Evolutionary conservation across 2,888 invertebrate species (phyloP).

Genomic region (Linnaemya vulpina): DNA sequence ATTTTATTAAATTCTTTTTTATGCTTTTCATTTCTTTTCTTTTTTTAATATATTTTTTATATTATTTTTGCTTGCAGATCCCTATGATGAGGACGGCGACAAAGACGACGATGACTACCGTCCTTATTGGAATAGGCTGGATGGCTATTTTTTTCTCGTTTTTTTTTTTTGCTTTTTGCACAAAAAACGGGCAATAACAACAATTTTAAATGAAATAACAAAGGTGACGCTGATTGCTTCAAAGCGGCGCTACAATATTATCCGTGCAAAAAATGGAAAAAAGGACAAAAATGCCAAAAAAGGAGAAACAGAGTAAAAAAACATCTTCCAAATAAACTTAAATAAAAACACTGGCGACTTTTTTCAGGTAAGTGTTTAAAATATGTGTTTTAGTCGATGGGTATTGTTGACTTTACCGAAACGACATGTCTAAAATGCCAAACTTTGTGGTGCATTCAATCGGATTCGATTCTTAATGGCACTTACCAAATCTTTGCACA

Average conservation of each 20-base stretch:
- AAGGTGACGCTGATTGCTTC: conserved; percentile 83
- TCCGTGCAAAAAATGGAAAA: conserved; percentile 48
- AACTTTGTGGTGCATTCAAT: conserved; percentile 81
- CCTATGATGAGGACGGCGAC: conserved; percentile 66
- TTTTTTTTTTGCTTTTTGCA: too few relatives aligned
- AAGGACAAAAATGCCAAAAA: conserved; percentile 25
- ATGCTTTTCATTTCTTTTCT: conserved; percentile 16
- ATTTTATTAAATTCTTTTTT: conserved; percentile 49
- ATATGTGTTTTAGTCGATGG: conserved; percentile 75
- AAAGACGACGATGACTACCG: conserved; percentile 61
- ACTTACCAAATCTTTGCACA: conserved; percentile 77
- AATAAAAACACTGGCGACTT: conserved; percentile 61
- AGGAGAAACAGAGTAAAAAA: conserved; percentile 10
- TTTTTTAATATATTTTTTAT: background rate
- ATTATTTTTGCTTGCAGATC: conserved; percentile 48
- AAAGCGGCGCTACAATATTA: conserved; percentile 81
- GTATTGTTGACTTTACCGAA: conserved; percentile 72
- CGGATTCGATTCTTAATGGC: conserved; percentile 80
- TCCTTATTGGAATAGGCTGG: conserved; percentile 67
- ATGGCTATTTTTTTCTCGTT: too few relatives aligned
- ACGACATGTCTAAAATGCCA: conserved; percentile 77
- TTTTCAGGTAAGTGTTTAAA: conserved; percentile 80
- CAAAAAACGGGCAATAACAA: conserved; percentile 52
- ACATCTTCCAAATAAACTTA: conserved; percentile 46
- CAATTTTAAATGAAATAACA: conserved; percentile 74